Conservation (phyloP, 2,888 invertebrate genomes). For the Crepidodera aurea region DNA sequence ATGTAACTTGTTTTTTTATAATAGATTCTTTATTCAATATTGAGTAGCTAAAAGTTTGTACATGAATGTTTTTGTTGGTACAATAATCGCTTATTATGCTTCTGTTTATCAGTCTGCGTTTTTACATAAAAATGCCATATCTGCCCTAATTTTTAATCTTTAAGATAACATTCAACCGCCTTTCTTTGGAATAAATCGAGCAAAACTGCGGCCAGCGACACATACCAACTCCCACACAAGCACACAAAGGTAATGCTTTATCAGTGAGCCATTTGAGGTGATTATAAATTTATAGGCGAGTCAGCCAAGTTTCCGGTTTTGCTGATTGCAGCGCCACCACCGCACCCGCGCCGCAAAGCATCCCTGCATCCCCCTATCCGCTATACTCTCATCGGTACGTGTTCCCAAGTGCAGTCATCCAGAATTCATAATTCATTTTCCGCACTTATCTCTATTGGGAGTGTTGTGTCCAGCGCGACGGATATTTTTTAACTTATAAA, state of each 20-base stretch:
- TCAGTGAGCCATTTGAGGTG: conserved; percentile 43
- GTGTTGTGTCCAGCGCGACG: neutral
- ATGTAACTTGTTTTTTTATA: too few species aligned
- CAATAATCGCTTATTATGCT: too few species aligned
- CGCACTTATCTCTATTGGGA: conserved; percentile 20
- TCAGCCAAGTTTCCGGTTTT: conserved; percentile 54
- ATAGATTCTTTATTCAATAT: too few species aligned
- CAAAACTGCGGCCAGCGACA: too few species aligned
- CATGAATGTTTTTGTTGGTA: too few species aligned
- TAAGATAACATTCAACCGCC: too few species aligned
- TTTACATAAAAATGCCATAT: too few species aligned
- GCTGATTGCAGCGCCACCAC: conserved; percentile 49
- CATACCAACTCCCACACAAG: neutral
- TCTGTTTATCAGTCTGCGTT: too few species aligned
- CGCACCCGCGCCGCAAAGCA: neutral
- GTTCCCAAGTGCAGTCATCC: conserved; percentile 52
- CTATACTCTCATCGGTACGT: conserved; percentile 46
- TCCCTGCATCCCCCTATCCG: neutral
- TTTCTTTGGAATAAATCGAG: too few species aligned
- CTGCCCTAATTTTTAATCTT: too few species aligned
- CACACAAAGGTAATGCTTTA: conserved; percentile 20
- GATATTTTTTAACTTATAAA: too few species aligned
- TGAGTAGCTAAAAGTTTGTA: too few species aligned
- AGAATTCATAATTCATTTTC: conserved; percentile 54
- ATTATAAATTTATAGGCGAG: conserved; percentile 56